phyloP scores from a whole-genome alignment of 2,888 invertebrate genomes.

The Eupithecia subumbrata region DNA sequence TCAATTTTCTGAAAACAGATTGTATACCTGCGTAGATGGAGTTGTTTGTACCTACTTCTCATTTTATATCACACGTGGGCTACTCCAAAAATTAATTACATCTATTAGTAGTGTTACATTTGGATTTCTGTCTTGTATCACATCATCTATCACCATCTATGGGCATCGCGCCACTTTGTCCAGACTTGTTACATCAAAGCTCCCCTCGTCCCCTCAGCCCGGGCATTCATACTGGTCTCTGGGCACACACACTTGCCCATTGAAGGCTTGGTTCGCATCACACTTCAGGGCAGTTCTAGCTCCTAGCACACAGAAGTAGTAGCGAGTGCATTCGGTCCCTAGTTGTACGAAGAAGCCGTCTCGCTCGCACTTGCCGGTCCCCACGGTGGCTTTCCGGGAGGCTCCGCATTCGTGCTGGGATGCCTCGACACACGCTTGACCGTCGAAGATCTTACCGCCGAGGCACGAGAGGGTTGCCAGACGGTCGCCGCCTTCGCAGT shows the following conservation, averaged over 20 bases:
- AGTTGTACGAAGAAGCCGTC: conserved; percentile 84
- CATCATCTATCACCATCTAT: background rate
- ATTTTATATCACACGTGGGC: background rate
- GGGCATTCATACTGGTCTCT: conserved; percentile 76
- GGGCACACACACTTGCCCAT: conserved; percentile 83
- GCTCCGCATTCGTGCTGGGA: conserved; percentile 72
- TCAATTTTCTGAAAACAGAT: background rate
- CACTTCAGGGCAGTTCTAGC: conserved; percentile 79
- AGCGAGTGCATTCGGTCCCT: conserved; percentile 78
- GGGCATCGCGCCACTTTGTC: background rate
- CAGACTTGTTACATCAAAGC: conserved; percentile 11
- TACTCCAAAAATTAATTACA: background rate
- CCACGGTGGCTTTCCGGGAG: conserved; percentile 46
- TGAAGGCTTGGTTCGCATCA: conserved; percentile 76
- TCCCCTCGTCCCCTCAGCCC: conserved; percentile 58
- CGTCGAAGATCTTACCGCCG: conserved; percentile 84
- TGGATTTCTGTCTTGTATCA: conserved; percentile 7
- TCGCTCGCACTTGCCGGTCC: conserved; percentile 65
- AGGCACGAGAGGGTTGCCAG: conserved; percentile 82
- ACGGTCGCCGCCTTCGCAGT: conserved; percentile 83
- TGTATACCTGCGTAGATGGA: background rate
- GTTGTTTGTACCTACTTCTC: background rate
- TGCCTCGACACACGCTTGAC: conserved; percentile 80
- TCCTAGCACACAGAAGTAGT: conserved; percentile 84
- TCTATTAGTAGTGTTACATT: background rate